These are phyloP conservation scores for Autographa gamma DNA, from an alignment of 2,888 invertebrate genomes.

Conservation along the genomic window DNA sequence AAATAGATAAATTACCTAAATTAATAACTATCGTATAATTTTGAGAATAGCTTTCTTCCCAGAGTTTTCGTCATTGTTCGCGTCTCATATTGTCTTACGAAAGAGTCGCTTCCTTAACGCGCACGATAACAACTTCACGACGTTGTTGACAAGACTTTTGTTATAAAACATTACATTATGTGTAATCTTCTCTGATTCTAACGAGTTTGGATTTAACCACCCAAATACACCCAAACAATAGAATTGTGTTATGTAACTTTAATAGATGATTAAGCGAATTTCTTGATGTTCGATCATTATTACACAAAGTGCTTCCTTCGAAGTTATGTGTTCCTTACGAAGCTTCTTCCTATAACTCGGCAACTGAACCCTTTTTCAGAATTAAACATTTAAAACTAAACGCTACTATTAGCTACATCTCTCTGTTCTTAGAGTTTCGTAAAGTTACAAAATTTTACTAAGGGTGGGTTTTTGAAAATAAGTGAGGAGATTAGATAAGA, in stretches of 20 bases:
- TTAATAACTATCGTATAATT: conserved; percentile 22
- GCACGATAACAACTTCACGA: conserved; percentile 60
- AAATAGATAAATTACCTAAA: neutral
- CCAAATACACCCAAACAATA: conserved; percentile 50
- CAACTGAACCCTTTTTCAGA: no score
- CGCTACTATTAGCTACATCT: no score
- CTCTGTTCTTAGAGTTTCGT: no score
- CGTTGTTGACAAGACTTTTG: conserved; percentile 53
- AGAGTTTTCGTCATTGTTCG: conserved; percentile 65
- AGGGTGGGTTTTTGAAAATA: no score
- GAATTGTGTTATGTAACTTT: conserved; percentile 53
- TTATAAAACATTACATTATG: conserved; percentile 54
- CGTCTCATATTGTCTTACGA: conserved; percentile 61
- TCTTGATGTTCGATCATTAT: no score
- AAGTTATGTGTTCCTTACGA: no score
- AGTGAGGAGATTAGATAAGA: no score
- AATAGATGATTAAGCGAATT: conserved; percentile 6
- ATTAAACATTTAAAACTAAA: no score
- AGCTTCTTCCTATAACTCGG: no score
- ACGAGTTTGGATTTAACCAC: conserved; percentile 35
- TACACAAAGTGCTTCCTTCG: no score
- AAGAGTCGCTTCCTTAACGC: conserved; percentile 59
- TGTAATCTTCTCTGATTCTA: conserved; percentile 49
- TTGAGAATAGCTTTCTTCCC: conserved; percentile 48
- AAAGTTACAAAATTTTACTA: no score